Base-by-base conservation (phyloP, 2,888 invertebrate genomes). In the Carabus problematicus region DNA sequence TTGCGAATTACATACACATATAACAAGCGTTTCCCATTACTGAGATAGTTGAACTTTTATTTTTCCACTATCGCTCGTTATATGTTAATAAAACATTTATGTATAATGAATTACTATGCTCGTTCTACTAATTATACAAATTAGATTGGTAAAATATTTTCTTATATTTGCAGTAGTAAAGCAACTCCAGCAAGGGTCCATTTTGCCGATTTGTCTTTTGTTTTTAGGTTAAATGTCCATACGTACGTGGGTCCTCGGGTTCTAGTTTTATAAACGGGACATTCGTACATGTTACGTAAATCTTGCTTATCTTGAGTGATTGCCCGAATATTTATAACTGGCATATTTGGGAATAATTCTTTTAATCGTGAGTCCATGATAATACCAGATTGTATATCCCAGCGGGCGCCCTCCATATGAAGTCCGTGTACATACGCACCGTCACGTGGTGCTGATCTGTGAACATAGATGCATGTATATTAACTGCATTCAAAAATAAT, bases 131-230 rank as follows among this genome's bases (percentile, higher is more conserved):
- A n/a, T n/a, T n/a, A n/a, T n/a, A n/a, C n/a, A n/a, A n/a, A n/a
- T n/a, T n/a, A n/a, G n/a, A n/a, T n/a, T n/a, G n/a, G n/a, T n/a
- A n/a, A n/a, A n/a, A n/a, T n/a, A n/a, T n/a, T 29, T 29, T 29
- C 29, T 85, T 90, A 97, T 70, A 89, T 91, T 84, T 97, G 97
- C 73, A 98, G 84, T 41, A 98, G 82, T 52, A 98, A 82, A 3
- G 97, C 95, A 0, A 96, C 97, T 0, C 98, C 98, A 8, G 96
- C 97, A 64, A 98, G 82, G 0, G 95, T 93, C 98, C 98, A 98
- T 82, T 95, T 97, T 45, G 95, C 89, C 0, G 97, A 91, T 79
- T 96, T 97, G 79, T 97, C 97, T 81, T 96, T 96, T 29, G 95
- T 94, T 84, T 96, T 95, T 70, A 98, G 84, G 84, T 97, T 97